Evolutionary conservation across 1,140 invertebrate species (phyloP), one percentile per base, ranked within the genome.

Genomic region (Metopolophium dirhodum): DNA sequence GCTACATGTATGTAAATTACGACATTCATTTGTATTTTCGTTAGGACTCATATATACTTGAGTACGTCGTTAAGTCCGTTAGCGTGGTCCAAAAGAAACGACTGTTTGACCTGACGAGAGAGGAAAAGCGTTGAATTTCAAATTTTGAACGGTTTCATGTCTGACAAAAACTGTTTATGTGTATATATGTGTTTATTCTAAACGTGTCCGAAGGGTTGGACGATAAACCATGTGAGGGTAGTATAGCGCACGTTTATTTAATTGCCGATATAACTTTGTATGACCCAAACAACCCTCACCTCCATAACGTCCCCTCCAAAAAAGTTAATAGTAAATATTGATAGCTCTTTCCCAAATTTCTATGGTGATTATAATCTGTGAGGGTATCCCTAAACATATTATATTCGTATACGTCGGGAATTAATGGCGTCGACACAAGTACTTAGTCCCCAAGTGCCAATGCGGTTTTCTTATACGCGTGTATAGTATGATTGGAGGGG

Each of bases 271-370:
- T 93, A 93, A 93, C 91, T 93, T 93, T 93, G 82, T 86, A 18
- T 45, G 54, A 68, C 89, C 54, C 89, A 61, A 90, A 61, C 54
- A 47, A 90, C 54, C 35, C 88, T 68, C 37, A 26, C 41, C 89
- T 45, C 89, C 54, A 45, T 68, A 57, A 61, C 35, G 26, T 68
- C 23, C 54, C 23, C 18, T 61, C 37, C 35, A n/a, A 90, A 54
- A 86, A 93, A 93, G 77, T 93, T 93, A 93, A 93, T 86, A 54
- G 91, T 51, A 93, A 93, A 93, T 86, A 93, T 93, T 93, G 91
- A 93, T 93, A 86, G 91, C 77, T 83, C 77, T 85, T 93, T 85
- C 49, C 82, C 82, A 68, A 93, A 93, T 93, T 93, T 93, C 91
- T 37, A 18, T 37, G 47, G 82, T 26, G 91, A 93, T 93, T 86